These are phyloP conservation scores for Pao palembangensis DNA, from an alignment of 2,113 vertebrate genomes.

Conservation along the genomic window DNA sequence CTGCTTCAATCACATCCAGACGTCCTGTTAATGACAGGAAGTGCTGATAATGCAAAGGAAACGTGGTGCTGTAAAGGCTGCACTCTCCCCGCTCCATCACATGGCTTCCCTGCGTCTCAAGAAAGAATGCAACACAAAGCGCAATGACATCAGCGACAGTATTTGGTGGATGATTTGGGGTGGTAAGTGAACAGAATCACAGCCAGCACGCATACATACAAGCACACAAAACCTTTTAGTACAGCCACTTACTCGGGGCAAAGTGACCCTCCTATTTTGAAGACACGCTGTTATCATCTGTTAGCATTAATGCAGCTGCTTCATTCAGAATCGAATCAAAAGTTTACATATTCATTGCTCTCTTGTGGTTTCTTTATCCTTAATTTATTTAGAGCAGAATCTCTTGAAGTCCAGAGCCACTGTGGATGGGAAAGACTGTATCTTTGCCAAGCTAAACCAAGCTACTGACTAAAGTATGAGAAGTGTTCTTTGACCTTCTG, in stretches of 20 bases:
- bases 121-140: conserved; percentile 16
- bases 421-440: no score
- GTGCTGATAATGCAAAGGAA: conserved; percentile 50
- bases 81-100: background rate
- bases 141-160: conserved; percentile 6
- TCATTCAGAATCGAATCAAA: no score
- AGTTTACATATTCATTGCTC: conserved; percentile 7
- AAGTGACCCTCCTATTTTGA: no score
- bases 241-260: no score
- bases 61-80: background rate
- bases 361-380: no score
- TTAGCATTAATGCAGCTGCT: no score
- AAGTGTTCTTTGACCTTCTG: no score
- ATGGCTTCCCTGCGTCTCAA: background rate
- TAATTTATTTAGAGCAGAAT: no score
- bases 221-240: background rate
- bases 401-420: no score
- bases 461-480: no score
- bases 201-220: conserved; percentile 13
- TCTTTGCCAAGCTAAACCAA: no score
- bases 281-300: no score
- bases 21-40: conserved; percentile 56
- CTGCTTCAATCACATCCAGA: conserved; percentile 42
- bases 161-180: conserved; percentile 2
- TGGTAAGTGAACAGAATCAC: conserved; percentile 12